These are phyloP conservation scores for Diplazon laetatorius DNA, from an alignment of 2,888 invertebrate genomes.

Conservation along the genomic window DNA sequence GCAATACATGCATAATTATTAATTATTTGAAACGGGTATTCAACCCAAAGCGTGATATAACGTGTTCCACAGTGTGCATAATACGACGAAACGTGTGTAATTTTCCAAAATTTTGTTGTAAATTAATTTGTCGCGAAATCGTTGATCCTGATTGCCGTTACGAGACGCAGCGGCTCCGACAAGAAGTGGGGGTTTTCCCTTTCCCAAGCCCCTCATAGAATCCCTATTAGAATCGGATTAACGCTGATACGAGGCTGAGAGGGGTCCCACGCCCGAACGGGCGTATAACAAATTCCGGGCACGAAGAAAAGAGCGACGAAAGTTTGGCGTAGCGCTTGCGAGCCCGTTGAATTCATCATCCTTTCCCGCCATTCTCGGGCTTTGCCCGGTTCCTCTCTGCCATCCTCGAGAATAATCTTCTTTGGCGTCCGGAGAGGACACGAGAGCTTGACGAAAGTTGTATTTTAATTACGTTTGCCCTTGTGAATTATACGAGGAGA, in stretches of 20 bases:
- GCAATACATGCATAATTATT: slow-evolving; percentile 20
- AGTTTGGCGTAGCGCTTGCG: slow-evolving; percentile 23
- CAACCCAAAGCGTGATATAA: neutral
- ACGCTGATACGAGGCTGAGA: slow-evolving; percentile 23
- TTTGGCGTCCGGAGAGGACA: slow-evolving; percentile 22
- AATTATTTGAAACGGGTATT: slow-evolving; percentile 10
- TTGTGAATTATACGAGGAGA: slow-evolving; percentile 58
- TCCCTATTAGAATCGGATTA: slow-evolving; percentile 49
- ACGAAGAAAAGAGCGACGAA: slow-evolving; percentile 41
- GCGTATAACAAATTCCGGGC: slow-evolving; percentile 57
- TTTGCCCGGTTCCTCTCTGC: slow-evolving; percentile 1
- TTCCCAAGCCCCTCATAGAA: slow-evolving; percentile 48
- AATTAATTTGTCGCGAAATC: neutral
- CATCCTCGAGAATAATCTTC: slow-evolving; percentile 47
- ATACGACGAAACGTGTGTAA: neutral
- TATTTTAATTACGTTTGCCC: slow-evolving; percentile 62
- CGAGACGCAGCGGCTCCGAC: neutral
- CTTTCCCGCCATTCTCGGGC: neutral
- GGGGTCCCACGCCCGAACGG: slow-evolving; percentile 13
- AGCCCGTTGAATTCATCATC: slow-evolving; percentile 14
- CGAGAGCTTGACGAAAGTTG: slow-evolving; percentile 56
- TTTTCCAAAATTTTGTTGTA: neutral
- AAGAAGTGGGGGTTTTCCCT: slow-evolving; percentile 8
- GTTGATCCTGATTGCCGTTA: neutral
- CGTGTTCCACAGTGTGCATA: neutral